A percentile compares a stretch with the other conserved stretches of the same genome.
These are phyloP conservation scores for Hypsibius dujardini DNA, from an alignment of 1,140 invertebrate genomes.

Conservation along the genomic window DNA sequence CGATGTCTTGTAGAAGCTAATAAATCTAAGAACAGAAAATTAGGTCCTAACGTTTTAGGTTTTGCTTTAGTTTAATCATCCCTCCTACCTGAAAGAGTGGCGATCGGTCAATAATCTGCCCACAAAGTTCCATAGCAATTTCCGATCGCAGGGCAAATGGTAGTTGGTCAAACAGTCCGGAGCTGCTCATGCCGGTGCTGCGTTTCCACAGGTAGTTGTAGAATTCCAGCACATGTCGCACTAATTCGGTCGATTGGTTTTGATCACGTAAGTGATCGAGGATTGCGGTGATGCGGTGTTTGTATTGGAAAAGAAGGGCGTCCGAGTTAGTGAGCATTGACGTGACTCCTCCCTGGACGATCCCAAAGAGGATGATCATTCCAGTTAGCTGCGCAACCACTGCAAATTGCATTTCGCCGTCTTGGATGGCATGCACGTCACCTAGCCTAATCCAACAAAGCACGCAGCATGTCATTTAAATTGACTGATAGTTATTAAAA, in stretches of 20 bases:
- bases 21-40: too few species aligned
- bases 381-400: not conserved
- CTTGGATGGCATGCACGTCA: not conserved
- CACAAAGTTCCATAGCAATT: not conserved
- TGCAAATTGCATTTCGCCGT: not conserved
- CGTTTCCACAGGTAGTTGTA: conserved; percentile 14
- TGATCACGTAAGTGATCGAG: conserved; percentile 1
- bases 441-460: not conserved
- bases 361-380: conserved; percentile 3
- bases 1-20: too few species aligned
- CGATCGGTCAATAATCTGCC: not conserved
- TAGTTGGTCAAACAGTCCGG: not conserved
- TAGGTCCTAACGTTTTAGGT: too few species aligned
- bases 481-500: too few species aligned
- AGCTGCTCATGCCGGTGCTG: conserved; percentile 7
- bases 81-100: not conserved
- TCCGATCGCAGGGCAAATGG: conserved; percentile 12
- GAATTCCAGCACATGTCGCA: not conserved
- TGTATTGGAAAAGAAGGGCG: not conserved
- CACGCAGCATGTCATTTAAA: not conserved
- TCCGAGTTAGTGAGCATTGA: conserved; percentile 9
- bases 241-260: conserved; percentile 3
- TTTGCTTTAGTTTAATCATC: too few species aligned
- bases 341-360: not conserved
- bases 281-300: not conserved